These are phyloP conservation scores for Callorhinus ursinus DNA, from an alignment of 2,113 vertebrate species.

Conservation along the genomic window DNA sequence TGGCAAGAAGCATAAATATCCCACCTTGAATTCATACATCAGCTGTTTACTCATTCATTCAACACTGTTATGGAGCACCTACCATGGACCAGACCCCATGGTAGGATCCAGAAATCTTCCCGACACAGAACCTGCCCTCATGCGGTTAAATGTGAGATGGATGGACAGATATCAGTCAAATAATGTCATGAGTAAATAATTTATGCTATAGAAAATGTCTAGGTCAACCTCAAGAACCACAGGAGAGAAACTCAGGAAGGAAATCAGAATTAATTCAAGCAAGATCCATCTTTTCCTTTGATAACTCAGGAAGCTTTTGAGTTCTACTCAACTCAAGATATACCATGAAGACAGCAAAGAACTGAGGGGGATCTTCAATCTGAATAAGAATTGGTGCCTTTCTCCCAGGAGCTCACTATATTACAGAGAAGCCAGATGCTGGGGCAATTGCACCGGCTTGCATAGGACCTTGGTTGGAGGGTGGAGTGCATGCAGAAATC, in stretches of 20 bases:
- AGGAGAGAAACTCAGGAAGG: neutral
- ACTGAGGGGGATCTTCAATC: neutral
- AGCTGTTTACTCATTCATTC: neutral
- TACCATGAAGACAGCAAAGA: neutral
- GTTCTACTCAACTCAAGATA: neutral
- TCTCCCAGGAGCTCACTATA: neutral
- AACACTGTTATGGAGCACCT: neutral
- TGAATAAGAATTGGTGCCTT: neutral
- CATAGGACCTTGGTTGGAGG: neutral
- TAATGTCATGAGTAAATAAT: neutral
- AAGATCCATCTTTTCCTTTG: conserved; percentile 1
- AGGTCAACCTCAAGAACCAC: neutral
- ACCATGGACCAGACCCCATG: rapidly evolving
- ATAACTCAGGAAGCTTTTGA: neutral
- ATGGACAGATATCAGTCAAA: neutral
- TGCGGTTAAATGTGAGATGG: neutral
- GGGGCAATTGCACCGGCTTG: neutral
- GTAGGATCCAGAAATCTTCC: neutral
- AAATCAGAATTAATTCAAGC: neutral
- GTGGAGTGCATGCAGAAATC: neutral
- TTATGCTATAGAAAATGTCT: neutral
- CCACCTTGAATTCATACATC: neutral
- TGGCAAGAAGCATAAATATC: conserved; percentile 9
- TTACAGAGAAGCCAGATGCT: neutral
- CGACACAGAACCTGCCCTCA: neutral